A percentile compares a stretch with the other conserved stretches of the same genome.
Evolutionary conservation across 2,888 invertebrate genomes (phyloP).

Genomic region (Polietes domitor): DNA sequence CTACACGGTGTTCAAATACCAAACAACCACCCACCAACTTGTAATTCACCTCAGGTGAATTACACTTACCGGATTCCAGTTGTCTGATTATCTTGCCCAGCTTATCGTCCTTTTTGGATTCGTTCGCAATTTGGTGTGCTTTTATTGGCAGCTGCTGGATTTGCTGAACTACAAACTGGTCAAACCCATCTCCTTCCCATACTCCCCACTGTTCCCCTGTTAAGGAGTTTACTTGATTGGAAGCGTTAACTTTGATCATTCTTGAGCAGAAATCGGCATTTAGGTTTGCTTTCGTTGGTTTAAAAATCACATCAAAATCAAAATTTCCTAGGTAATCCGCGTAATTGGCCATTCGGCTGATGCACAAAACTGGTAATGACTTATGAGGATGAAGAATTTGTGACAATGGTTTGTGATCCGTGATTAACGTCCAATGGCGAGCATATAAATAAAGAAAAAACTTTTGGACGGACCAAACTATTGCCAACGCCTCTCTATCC

Average conservation of each 20-base stretch:
- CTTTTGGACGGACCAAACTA: not conserved
- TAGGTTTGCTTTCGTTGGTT: not conserved
- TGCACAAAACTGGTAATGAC: conserved; percentile 35
- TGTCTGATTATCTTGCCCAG: no score
- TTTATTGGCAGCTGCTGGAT: no score
- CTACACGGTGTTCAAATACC: conserved; percentile 26
- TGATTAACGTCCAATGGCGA: conserved; percentile 1
- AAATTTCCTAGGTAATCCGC: conserved; percentile 34
- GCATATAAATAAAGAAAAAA: conserved; percentile 31
- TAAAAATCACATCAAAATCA: conserved; percentile 16
- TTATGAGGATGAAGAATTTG: conserved; percentile 52
- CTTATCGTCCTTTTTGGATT: no score
- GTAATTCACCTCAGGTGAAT: conserved; percentile 37
- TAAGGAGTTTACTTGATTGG: no score
- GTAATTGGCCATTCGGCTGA: conserved; percentile 32
- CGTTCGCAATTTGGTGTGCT: no score
- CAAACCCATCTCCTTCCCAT: no score
- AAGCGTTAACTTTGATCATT: no score
- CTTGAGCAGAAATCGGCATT: not conserved
- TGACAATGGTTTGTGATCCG: conserved; percentile 42
- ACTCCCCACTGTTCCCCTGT: no score
- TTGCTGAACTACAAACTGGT: no score
- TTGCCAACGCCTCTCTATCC: conserved; percentile 48
- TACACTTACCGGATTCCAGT: no score
- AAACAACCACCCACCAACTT: not conserved